Conservation (phyloP, 2,113 vertebrate species). For the Bambusicola thoracicus region DNA sequence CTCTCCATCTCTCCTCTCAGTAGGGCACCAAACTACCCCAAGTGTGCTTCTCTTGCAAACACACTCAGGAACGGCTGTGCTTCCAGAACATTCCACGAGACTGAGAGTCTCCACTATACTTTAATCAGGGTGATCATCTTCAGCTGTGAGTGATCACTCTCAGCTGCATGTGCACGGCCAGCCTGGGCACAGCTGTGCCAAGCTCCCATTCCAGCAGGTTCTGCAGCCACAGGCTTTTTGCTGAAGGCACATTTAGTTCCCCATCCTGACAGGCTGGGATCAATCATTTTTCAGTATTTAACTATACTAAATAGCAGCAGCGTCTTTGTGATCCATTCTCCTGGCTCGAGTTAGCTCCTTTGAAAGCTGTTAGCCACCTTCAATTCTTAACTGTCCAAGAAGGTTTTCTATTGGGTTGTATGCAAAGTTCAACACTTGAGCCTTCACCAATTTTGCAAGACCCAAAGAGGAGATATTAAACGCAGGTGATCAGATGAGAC, state of each 20-base stretch:
- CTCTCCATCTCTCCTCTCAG: background rate
- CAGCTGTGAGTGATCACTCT: background rate
- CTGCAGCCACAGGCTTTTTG: background rate
- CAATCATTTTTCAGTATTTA: background rate
- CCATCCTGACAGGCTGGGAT: background rate
- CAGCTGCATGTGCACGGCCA: background rate
- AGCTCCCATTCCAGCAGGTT: background rate
- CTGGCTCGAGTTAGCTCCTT: background rate
- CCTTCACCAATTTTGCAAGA: conserved; percentile 41
- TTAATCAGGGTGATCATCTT: background rate
- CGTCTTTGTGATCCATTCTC: background rate
- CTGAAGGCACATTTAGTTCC: background rate
- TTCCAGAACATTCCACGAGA: accelerated
- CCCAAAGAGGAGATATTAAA: background rate
- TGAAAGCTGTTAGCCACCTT: background rate
- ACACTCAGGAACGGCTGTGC: background rate
- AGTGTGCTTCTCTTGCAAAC: background rate
- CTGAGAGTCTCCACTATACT: too few relatives aligned
- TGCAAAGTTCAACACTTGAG: conserved; percentile 38
- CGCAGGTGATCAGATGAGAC: conserved; percentile 51
- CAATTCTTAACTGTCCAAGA: background rate
- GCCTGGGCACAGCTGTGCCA: background rate
- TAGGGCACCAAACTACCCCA: background rate
- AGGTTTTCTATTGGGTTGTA: background rate
- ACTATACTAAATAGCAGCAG: background rate